Evolutionary conservation across 2,113 vertebrate genomes (phyloP).

Genomic region (Crotalus horridus): DNA sequence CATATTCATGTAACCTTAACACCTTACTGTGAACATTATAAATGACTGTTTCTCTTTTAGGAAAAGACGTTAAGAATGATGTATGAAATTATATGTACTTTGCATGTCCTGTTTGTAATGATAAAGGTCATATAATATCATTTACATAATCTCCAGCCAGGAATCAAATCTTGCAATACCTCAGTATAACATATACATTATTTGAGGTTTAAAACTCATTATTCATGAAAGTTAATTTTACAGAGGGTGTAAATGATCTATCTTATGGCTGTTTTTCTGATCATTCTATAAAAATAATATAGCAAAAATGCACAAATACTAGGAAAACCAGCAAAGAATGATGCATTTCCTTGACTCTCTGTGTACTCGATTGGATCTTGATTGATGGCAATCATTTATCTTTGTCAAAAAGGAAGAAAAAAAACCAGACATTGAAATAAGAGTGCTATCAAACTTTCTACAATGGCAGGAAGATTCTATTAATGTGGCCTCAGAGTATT

Average conservation of each 20-base stretch:
- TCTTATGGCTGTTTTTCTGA: conserved; percentile 78
- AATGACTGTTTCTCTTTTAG: conserved; percentile 83
- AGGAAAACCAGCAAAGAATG: conserved; percentile 80
- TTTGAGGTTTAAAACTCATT: conserved; percentile 82
- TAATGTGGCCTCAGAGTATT: conserved; percentile 78
- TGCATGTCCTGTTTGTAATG: conserved; percentile 82
- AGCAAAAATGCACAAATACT: conserved; percentile 79
- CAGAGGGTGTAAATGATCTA: conserved; percentile 83
- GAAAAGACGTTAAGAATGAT: conserved; percentile 83
- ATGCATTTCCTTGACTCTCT: conserved; percentile 75
- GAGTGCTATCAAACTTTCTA: conserved; percentile 88
- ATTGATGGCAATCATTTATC: conserved; percentile 92
- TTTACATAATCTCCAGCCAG: conserved; percentile 87
- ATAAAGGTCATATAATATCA: conserved; percentile 91
- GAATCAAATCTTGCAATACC: conserved; percentile 79
- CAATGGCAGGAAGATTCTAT: conserved; percentile 81
- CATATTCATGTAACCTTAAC: conserved; percentile 77
- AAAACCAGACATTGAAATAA: conserved; percentile 83
- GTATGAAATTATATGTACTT: conserved; percentile 88
- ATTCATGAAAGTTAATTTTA: conserved; percentile 89
- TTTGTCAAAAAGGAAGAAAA: conserved; percentile 82
- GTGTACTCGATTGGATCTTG: conserved; percentile 83
- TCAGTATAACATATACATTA: conserved; percentile 80
- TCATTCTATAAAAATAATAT: conserved; percentile 85
- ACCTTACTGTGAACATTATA: conserved; percentile 81